A percentile compares a stretch with the other conserved stretches of the same genome.
These are phyloP conservation scores for Prunella fulvescens DNA, from an alignment of 2,113 vertebrate species.

Conservation along the genomic window DNA sequence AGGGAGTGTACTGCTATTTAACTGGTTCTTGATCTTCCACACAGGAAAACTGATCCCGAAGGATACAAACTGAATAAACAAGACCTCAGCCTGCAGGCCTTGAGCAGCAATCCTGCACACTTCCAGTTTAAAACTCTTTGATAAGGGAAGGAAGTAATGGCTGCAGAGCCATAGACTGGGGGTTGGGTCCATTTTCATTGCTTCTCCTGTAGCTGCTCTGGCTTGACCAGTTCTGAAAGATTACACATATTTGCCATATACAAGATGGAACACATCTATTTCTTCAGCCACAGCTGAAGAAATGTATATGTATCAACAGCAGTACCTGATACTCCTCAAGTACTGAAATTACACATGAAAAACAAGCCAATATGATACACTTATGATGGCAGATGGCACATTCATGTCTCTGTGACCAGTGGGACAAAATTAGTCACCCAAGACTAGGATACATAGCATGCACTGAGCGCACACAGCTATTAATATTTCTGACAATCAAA, in stretches of 20 bases:
- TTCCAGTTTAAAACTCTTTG: background rate
- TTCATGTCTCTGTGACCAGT: background rate
- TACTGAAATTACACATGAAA: background rate
- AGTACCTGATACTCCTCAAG: background rate
- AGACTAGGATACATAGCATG: background rate
- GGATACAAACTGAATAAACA: background rate
- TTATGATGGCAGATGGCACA: background rate
- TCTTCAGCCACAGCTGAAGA: background rate
- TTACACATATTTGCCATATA: background rate
- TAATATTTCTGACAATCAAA: background rate
- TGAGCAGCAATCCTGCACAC: background rate
- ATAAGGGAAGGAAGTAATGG: background rate
- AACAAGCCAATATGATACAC: background rate
- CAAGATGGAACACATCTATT: background rate
- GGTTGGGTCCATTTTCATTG: background rate
- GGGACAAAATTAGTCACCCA: background rate
- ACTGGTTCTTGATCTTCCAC: background rate
- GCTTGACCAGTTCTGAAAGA: background rate
- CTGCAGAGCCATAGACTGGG: background rate
- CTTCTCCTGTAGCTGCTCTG: background rate
- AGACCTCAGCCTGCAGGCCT: background rate
- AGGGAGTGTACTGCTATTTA: background rate
- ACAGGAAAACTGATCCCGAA: background rate
- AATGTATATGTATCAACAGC: background rate
- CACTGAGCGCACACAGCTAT: background rate